Evolutionary conservation across 1,140 invertebrate species (phyloP), one percentile per base, ranked within the genome.

Genomic region (Chironomus tepperi): DNA sequence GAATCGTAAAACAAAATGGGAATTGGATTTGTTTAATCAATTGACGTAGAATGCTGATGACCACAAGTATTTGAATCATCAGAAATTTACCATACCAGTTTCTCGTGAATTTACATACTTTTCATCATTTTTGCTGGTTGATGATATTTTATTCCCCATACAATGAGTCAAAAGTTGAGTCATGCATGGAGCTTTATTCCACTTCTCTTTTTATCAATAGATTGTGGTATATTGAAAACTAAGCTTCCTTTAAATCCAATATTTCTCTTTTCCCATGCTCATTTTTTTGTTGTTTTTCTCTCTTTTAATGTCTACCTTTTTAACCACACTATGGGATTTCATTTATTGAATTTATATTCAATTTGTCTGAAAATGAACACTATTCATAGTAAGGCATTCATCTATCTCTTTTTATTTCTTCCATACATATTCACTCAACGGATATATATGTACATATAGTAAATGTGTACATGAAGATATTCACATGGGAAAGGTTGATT

Each of bases 301-400:
- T 47, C 24, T 34, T 34, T 34, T 34, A 34, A 1, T 34, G 24
- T 34, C 24, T 57, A 57, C 47, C 47, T 57, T 57, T n/a, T n/a
- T 10, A 57, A 57, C n/a, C 43, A 47, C 15, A 9, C 43, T 57
- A 15, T 34, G 47, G 47, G 47, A 57, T 57, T 57, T n/a, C n/a
- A 57, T 70, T 70, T 70, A 70, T 70, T 70, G 65, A 70, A 70
- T 70, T 70, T 70, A 21, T 70, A 70, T 70, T 70, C 65, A 70
- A 70, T 70, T 70, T 70, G 47, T 57, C 47, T 57, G 47, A 57
- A 57, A 57, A 57, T 57, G 47, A 57, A 57, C 47, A 57, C 47
- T 57, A 57, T 57, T 57, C 47, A 57, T 57, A 57, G 47, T 57
- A 57, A 57, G 12, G n/a, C 47, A 34, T 34, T 34, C 24, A 34